Evolutionary conservation across 2,113 vertebrate genomes (phyloP).

Genomic region (Antechinus flavipes): DNA sequence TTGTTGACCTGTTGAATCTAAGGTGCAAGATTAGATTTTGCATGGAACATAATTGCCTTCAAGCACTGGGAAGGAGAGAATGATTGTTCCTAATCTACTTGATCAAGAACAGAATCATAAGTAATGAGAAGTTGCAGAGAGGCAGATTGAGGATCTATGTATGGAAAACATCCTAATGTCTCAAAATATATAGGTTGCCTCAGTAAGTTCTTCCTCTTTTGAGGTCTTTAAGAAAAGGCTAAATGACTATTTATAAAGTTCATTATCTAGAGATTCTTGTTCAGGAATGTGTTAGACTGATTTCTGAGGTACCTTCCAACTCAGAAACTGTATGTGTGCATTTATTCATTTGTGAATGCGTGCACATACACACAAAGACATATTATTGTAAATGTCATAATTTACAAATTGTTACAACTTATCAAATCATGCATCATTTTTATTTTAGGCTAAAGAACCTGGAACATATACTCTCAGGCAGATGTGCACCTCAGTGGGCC

Average conservation of each 20-base stretch:
- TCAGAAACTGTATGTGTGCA: neutral
- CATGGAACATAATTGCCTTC: neutral
- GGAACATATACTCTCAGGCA: conserved; percentile 96
- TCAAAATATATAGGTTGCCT: neutral
- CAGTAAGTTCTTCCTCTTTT: neutral
- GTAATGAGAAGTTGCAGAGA: neutral
- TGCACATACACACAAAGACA: neutral
- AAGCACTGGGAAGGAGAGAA: neutral
- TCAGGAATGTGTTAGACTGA: neutral
- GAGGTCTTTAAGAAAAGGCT: neutral
- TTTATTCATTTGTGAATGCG: neutral
- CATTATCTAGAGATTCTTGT: neutral
- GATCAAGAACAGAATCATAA: neutral
- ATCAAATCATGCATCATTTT: conserved; percentile 2
- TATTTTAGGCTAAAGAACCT: conserved; percentile 90
- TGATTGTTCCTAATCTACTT: neutral
- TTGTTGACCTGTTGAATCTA: neutral
- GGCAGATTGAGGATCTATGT: neutral
- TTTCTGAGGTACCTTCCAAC: neutral
- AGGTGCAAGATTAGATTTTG: neutral
- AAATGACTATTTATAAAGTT: neutral
- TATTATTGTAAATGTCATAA: neutral
- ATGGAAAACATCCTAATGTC: neutral
- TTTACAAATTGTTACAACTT: accelerated
- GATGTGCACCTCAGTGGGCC: conserved; percentile 91